These are phyloP conservation scores for Ruditapes philippinarum DNA, from an alignment of 1,140 invertebrate species.

Conservation along the genomic window DNA sequence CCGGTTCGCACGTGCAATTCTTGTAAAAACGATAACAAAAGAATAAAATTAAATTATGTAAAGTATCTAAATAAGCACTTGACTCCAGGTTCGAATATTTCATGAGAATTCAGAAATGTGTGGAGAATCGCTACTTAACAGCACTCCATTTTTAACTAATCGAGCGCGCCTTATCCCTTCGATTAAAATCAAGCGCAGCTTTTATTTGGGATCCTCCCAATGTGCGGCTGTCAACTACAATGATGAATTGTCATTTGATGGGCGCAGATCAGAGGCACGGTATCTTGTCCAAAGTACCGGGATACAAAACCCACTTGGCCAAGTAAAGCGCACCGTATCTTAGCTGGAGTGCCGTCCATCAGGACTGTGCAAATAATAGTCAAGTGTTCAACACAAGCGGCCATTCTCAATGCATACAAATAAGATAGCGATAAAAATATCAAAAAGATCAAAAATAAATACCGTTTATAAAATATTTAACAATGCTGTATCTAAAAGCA, in stretches of 20 bases:
- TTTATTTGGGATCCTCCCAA: constrained; percentile 34
- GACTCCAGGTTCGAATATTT: constrained; percentile 51
- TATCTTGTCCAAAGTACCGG: constrained; percentile 55
- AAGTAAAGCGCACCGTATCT: constrained; percentile 20
- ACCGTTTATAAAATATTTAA: neutral
- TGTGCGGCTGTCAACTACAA: constrained; percentile 21
- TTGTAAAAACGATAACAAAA: constrained; percentile 42
- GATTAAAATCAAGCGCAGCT: constrained; percentile 53
- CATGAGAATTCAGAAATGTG: constrained; percentile 61
- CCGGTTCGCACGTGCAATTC: constrained; percentile 42
- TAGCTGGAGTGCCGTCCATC: neutral
- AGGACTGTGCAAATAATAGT: constrained; percentile 11
- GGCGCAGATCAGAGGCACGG: constrained; percentile 25
- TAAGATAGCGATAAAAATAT: constrained; percentile 3
- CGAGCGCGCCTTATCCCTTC: constrained; percentile 50
- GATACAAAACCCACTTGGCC: constrained; percentile 27
- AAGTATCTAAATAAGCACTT: constrained; percentile 33
- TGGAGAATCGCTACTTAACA: constrained; percentile 9
- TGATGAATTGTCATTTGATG: constrained; percentile 60
- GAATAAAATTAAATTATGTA: constrained; percentile 63
- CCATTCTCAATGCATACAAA: neutral
- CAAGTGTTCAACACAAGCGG: neutral
- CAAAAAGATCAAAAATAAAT: constrained; percentile 35
- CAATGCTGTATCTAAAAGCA: neutral
- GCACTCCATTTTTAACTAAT: constrained; percentile 60